Evolutionary conservation across 2,113 vertebrate species (phyloP).

Genomic region (Willisornis vidua): DNA sequence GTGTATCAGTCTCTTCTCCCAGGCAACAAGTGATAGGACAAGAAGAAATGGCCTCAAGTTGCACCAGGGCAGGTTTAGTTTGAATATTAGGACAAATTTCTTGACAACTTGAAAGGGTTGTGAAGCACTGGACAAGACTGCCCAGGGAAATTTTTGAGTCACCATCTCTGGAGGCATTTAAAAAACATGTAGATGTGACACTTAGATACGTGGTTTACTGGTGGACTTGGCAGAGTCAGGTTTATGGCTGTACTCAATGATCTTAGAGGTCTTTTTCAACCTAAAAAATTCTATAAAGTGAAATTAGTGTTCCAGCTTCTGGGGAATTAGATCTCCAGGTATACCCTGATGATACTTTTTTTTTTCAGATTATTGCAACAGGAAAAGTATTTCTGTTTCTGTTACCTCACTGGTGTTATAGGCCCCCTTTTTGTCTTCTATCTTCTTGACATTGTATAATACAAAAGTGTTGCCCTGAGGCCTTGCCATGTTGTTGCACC

Average conservation of each 20-base stretch:
- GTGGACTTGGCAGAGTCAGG: neutral
- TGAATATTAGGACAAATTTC: neutral
- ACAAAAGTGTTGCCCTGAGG: neutral
- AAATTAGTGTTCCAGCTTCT: neutral
- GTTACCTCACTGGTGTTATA: neutral
- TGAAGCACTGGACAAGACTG: neutral
- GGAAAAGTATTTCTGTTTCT: neutral
- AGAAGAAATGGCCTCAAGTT: neutral
- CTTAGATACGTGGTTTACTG: neutral
- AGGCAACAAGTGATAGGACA: accelerated
- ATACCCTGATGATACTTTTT: neutral
- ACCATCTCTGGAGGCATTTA: neutral
- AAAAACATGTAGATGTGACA: accelerated
- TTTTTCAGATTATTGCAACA: neutral
- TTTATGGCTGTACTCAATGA: neutral
- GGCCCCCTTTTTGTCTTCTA: neutral
- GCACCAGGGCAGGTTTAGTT: neutral
- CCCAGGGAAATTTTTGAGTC: neutral
- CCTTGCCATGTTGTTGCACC: neutral
- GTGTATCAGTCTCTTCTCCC: neutral
- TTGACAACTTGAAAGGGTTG: neutral
- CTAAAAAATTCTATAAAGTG: neutral
- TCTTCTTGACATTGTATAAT: neutral
- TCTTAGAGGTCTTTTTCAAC: neutral
- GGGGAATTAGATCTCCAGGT: neutral